Percentiles rank a stretch among this genome's conserved stretches.
These are phyloP conservation scores for Notoglanidium macrostoma DNA, from an alignment of 2,797 vertebrate genomes.

Conservation along the genomic window DNA sequence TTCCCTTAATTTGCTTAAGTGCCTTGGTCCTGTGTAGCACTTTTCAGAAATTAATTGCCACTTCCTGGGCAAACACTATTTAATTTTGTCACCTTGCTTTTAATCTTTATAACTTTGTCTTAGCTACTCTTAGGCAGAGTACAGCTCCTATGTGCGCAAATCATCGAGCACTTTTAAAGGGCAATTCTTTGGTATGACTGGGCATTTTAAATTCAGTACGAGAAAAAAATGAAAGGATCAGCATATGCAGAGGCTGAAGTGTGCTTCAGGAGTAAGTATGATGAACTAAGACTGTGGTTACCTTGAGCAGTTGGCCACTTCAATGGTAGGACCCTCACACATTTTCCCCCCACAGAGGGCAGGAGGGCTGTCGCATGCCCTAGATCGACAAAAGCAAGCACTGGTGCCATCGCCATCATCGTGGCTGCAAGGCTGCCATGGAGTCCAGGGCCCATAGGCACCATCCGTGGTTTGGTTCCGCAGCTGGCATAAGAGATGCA, in stretches of 20 bases:
- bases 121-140: constrained; percentile 35
- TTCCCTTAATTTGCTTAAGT: constrained; percentile 74
- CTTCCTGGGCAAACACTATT: constrained; percentile 67
- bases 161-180: constrained; percentile 21
- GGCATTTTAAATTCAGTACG: background rate
- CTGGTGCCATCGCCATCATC: constrained; percentile 88
- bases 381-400: constrained; percentile 88
- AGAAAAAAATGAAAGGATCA: background rate
- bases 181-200: background rate
- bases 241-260: background rate
- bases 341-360: constrained; percentile 87
- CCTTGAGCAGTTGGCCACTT: constrained; percentile 97
- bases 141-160: constrained; percentile 11
- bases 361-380: constrained; percentile 86
- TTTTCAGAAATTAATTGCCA: constrained; percentile 73
- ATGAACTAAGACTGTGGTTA: constrained; percentile 55
- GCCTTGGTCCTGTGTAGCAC: constrained; percentile 66
- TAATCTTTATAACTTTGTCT: constrained; percentile 59
- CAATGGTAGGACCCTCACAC: constrained; percentile 88
- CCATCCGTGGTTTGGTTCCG: constrained; percentile 90
- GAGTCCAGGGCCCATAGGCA: constrained; percentile 86
- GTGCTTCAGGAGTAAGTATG: background rate
- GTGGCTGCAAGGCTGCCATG: constrained; percentile 93
- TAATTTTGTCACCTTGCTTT: constrained; percentile 67
- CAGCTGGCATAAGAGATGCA: constrained; percentile 73